Evolutionary conservation across 2,888 invertebrate genomes (phyloP).

Genomic region (Scaptomyza parva): DNA sequence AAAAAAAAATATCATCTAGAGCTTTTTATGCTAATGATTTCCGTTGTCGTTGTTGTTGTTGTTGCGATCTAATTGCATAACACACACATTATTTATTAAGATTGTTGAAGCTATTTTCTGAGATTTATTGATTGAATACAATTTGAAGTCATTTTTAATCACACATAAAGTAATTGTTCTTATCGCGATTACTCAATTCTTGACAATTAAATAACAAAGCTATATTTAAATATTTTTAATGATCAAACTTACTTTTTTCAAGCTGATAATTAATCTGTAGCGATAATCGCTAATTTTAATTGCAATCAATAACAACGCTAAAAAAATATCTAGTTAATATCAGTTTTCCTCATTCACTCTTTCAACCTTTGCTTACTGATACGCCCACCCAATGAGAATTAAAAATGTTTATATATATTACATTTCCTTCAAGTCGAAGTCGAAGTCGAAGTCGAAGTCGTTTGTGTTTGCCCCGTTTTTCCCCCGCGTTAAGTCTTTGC

Average conservation of each 20-base stretch:
- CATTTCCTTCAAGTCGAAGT: constrained; percentile 5
- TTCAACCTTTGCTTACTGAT: neutral
- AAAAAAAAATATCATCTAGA: no score
- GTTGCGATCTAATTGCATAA: constrained; percentile 37
- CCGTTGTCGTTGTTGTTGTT: no score
- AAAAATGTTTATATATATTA: constrained; percentile 1
- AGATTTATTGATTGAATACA: neutral
- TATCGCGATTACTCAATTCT: neutral
- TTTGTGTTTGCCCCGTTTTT: no score
- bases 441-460: no score
- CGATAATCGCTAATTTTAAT: neutral
- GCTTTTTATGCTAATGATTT: constrained; percentile 48
- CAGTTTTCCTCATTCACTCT: neutral
- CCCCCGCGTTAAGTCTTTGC: neutral
- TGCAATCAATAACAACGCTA: neutral
- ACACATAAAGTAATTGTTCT: neutral
- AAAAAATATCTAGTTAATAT: neutral
- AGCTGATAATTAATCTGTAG: neutral
- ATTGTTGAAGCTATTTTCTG: neutral
- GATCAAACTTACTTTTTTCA: neutral
- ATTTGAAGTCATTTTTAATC: constrained; percentile 1
- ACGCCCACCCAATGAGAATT: constrained; percentile 12
- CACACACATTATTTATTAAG: neutral
- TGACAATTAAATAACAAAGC: neutral
- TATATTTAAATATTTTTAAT: neutral